A percentile compares a stretch with the other conserved stretches of the same genome.
Conservation (phyloP, 2,888 invertebrate species). For the Ormyrus thymus region DNA sequence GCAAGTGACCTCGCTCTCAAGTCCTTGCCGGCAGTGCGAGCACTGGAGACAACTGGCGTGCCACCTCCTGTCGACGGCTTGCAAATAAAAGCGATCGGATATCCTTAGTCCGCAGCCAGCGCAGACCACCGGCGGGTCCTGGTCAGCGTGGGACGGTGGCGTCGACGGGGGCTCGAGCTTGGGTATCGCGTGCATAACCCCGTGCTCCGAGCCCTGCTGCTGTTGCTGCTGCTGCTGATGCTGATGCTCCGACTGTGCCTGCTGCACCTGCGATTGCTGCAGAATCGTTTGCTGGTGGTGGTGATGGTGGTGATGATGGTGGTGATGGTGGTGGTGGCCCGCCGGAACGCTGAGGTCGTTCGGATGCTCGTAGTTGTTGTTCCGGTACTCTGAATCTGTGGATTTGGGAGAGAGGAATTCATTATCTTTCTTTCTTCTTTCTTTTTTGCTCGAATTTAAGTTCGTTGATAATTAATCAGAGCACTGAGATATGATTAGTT, state of each 20-base stretch:
- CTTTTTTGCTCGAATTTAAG: too few relatives aligned
- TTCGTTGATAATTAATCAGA: too few relatives aligned
- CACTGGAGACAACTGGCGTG: slow-evolving; percentile 94
- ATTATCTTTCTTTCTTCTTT: too few relatives aligned
- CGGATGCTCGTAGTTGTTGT: slow-evolving; percentile 68
- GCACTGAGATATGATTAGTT: too few relatives aligned
- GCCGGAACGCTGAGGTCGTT: slow-evolving; percentile 70
- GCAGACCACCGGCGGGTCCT: slow-evolving; percentile 78
- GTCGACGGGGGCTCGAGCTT: slow-evolving; percentile 76
- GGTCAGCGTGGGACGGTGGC: slow-evolving; percentile 65
- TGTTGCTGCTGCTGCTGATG: slow-evolving; percentile 52
- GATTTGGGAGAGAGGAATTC: too few relatives aligned
- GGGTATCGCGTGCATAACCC: slow-evolving; percentile 75
- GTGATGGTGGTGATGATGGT: slow-evolving; percentile 64
- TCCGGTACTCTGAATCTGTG: slow-evolving; percentile 70
- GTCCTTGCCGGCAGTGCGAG: slow-evolving; percentile 90
- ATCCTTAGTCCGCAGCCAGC: slow-evolving; percentile 93
- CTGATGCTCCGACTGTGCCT: slow-evolving; percentile 55
- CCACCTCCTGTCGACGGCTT: slow-evolving; percentile 95
- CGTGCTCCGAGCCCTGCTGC: slow-evolving; percentile 48
- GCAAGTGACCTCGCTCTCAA: slow-evolving; percentile 94
- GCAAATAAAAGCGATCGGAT: slow-evolving; percentile 92
- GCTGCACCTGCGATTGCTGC: slow-evolving; percentile 65
- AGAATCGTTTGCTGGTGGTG: slow-evolving; percentile 67
- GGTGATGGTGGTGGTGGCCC: slow-evolving; percentile 71